A percentile compares a stretch with the other conserved stretches of the same genome.
Evolutionary conservation across 2,888 invertebrate species (phyloP).

Genomic region (Thymelicus lineola): DNA sequence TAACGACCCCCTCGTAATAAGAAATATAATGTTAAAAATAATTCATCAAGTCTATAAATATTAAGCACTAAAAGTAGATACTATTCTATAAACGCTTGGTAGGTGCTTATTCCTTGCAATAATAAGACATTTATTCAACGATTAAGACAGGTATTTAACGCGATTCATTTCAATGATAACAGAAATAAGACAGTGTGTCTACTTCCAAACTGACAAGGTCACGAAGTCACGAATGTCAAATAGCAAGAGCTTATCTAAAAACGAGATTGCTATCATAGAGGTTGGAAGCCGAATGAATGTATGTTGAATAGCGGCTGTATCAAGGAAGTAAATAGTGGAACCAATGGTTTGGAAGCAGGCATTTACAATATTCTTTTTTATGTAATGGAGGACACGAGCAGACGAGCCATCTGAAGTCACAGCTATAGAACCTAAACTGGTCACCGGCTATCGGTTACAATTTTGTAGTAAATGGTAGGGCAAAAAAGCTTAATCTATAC

Average conservation of each 20-base stretch:
- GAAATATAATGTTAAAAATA: too few species aligned
- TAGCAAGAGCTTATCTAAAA: conserved; percentile 25
- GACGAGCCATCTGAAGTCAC: too few species aligned
- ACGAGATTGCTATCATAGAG: conserved; percentile 25
- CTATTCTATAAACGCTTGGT: background rate
- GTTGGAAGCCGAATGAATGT: conserved; percentile 14
- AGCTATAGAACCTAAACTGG: too few species aligned
- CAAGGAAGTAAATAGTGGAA: conserved; percentile 3
- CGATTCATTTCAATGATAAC: conserved; percentile 21
- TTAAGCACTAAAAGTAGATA: too few species aligned
- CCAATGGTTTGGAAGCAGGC: too few species aligned
- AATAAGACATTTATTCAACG: background rate
- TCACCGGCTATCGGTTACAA: too few species aligned
- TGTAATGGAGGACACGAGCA: too few species aligned
- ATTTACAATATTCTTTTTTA: too few species aligned
- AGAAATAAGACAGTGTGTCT: conserved; percentile 23
- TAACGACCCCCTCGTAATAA: too few species aligned
- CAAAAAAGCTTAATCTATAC: too few species aligned
- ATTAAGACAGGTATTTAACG: conserved; percentile 11
- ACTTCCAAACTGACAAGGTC: conserved; percentile 25
- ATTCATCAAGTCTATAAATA: too few species aligned
- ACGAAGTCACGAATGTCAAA: conserved; percentile 31
- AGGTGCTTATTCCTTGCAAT: background rate
- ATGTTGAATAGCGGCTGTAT: background rate
- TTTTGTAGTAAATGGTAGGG: too few species aligned